These are phyloP conservation scores for Sesia bembeciformis DNA, from an alignment of 2,888 invertebrate genomes.

Conservation along the genomic window DNA sequence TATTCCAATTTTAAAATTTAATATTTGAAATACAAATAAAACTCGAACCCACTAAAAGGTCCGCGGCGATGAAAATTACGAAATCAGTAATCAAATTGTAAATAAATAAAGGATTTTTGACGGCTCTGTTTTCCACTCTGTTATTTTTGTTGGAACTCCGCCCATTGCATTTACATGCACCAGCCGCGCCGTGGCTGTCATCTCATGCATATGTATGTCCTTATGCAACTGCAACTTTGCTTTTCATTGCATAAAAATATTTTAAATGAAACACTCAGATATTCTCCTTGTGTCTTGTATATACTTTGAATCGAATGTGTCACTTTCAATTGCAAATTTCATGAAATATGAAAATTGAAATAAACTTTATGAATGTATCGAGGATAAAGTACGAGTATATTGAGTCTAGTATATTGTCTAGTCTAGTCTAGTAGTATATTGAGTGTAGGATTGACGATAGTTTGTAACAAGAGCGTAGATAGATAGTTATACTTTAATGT, in stretches of 20 bases:
- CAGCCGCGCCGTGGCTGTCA: constrained; percentile 38
- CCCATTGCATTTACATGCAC: constrained; percentile 57
- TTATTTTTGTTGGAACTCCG: constrained; percentile 46
- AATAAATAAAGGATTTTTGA: constrained; percentile 42
- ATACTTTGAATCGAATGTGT: too few species aligned
- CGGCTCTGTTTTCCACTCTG: constrained; percentile 38
- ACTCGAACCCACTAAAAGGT: background rate
- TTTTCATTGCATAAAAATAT: constrained; percentile 53
- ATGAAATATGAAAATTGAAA: too few species aligned
- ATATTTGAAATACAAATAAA: too few species aligned
- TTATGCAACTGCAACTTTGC: constrained; percentile 58
- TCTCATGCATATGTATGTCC: constrained; percentile 60
- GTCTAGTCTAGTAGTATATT: too few species aligned
- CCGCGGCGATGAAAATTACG: constrained; percentile 3
- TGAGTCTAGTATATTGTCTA: too few species aligned
- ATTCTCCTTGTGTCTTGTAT: background rate
- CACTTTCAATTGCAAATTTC: too few species aligned
- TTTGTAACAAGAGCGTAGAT: too few species aligned
- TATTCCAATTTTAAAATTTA: too few species aligned
- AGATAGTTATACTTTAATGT: too few species aligned
- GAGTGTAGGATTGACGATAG: too few species aligned
- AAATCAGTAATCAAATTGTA: constrained; percentile 5
- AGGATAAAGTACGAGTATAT: too few species aligned
- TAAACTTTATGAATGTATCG: too few species aligned
- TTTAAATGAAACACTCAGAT: constrained; percentile 15